These are phyloP conservation scores for Notarius lentiginosus DNA, from an alignment of 2,113 vertebrate species.

Conservation along the genomic window DNA sequence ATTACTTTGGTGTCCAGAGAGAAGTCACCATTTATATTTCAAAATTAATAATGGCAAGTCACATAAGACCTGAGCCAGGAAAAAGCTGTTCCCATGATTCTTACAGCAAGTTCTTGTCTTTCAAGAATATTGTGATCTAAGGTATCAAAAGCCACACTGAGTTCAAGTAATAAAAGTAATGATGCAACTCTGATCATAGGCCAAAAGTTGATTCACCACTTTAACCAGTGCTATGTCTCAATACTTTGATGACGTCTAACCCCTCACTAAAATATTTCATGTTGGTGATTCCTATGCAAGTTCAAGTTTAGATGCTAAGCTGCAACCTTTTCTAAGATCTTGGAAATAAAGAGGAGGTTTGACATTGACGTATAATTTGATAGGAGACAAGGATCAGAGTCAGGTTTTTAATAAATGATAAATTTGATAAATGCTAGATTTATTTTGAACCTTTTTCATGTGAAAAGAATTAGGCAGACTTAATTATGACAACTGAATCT, in stretches of 20 bases:
- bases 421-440: background rate
- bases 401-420: background rate
- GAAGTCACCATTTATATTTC: no score
- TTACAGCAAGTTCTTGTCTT: no score
- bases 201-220: background rate
- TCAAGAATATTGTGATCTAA: no score
- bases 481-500: background rate
- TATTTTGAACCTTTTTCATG: background rate
- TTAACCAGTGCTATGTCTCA: background rate
- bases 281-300: background rate
- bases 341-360: background rate
- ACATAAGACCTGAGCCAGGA: no score
- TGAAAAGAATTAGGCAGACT: background rate
- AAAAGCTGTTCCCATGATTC: no score
- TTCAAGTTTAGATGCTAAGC: background rate
- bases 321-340: background rate
- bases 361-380: background rate
- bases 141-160: no score
- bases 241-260: background rate
- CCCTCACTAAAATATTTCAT: background rate
- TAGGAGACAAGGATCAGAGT: background rate
- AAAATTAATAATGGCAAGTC: no score
- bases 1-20: no score
- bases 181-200: background rate
- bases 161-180: constrained; percentile 13